Conservation (phyloP, 2,888 invertebrate genomes). For the Herminia tarsipennalis region DNA sequence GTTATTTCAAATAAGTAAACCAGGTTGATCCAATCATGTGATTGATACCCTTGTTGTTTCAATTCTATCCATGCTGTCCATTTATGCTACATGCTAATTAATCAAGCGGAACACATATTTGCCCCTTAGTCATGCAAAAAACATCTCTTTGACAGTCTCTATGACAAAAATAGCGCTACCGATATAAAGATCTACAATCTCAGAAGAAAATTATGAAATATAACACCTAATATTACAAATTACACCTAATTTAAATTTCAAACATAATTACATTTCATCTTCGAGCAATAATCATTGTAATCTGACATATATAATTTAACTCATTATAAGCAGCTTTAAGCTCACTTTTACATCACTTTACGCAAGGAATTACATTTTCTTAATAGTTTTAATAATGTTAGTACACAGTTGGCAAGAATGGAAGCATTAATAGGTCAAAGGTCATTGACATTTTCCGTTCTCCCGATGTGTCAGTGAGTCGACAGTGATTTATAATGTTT, state of each 20-base stretch:
- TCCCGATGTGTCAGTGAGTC: constrained; percentile 33
- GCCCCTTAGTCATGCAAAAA: too few species aligned
- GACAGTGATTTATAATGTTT: constrained; percentile 53
- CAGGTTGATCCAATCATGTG: too few species aligned
- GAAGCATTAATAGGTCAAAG: constrained; percentile 38
- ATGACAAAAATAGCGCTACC: too few species aligned
- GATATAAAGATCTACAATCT: background rate
- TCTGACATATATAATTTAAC: background rate
- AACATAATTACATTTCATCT: constrained; percentile 9
- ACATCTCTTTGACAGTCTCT: too few species aligned
- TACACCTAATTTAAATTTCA: constrained; percentile 8
- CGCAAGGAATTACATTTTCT: constrained; percentile 14
- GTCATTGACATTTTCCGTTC: constrained; percentile 35
- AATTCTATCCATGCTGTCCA: too few species aligned
- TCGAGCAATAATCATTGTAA: background rate
- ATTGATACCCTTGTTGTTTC: too few species aligned
- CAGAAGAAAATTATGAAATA: constrained; percentile 3
- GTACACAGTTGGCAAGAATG: background rate
- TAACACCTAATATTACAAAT: constrained; percentile 4
- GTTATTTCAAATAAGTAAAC: too few species aligned
- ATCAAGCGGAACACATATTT: too few species aligned
- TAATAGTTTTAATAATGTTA: constrained; percentile 18
- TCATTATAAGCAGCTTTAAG: background rate
- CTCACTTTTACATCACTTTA: constrained; percentile 2
- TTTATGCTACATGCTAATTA: too few species aligned